These are phyloP conservation scores for Mizuhopecten yessoensis DNA, from an alignment of 1,140 invertebrate species.

Conservation along the genomic window DNA sequence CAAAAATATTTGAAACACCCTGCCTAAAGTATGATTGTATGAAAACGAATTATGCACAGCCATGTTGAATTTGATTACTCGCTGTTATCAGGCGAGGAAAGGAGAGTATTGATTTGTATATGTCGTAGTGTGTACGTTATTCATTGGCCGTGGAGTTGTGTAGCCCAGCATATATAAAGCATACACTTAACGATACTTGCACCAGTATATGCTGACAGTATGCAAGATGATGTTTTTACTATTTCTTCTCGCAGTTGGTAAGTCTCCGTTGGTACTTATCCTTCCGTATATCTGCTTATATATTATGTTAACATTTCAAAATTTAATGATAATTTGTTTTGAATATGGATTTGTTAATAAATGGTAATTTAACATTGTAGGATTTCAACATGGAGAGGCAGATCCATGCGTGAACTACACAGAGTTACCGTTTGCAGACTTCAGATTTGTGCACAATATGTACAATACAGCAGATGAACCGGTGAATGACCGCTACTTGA, in stretches of 20 bases:
- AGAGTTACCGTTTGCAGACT: conserved; percentile 30
- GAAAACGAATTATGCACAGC: too few species aligned
- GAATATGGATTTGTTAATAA: too few species aligned
- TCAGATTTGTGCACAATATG: not conserved
- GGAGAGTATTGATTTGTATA: not conserved
- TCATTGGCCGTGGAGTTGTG: not conserved
- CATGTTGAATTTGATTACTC: too few species aligned
- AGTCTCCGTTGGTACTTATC: too few species aligned
- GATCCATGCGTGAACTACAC: conserved; percentile 40
- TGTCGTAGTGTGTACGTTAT: not conserved
- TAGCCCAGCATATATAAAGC: not conserved
- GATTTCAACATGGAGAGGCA: not conserved
- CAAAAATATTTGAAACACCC: too few species aligned
- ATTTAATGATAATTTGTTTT: not conserved
- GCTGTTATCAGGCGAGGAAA: too few species aligned
- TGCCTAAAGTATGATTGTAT: too few species aligned
- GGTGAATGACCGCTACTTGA: conserved; percentile 26
- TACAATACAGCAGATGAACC: not conserved
- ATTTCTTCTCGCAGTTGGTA: not conserved
- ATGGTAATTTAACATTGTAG: too few species aligned
- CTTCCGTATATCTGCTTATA: too few species aligned
- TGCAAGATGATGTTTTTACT: not conserved
- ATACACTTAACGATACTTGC: too few species aligned
- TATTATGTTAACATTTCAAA: too few species aligned
- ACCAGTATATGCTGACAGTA: too few species aligned